Percentiles rank a stretch among this genome's conserved stretches.
These are phyloP conservation scores for Clarias laeviceps DNA, from an alignment of 2,797 vertebrate genomes.

Conservation along the genomic window DNA sequence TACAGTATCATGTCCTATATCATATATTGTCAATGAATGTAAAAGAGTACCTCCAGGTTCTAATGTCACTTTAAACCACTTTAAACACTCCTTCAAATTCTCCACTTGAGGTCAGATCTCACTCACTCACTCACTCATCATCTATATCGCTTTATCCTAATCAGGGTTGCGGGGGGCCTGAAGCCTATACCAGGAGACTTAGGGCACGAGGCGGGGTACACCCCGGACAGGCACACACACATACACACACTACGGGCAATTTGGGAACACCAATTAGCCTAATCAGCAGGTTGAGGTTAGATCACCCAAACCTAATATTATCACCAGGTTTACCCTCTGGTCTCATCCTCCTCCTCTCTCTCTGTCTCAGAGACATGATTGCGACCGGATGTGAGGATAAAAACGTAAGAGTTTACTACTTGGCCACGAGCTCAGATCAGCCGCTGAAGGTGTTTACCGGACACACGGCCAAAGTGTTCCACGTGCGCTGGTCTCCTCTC, in stretches of 20 bases:
- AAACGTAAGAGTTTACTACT: constrained; percentile 92
- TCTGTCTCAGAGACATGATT: constrained; percentile 89
- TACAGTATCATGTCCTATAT: no score
- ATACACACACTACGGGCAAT: no score
- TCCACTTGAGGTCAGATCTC: not conserved
- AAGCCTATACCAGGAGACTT: no score
- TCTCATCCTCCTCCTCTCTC: not conserved
- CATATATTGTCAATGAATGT: no score
- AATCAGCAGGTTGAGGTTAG: not conserved
- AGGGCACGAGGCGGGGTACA: no score
- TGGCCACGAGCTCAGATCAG: constrained; percentile 95
- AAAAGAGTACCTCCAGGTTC: not conserved
- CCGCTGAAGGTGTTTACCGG: constrained; percentile 93
- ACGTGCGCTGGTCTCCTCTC: constrained; percentile 95
- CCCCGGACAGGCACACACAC: no score
- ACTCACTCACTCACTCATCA: no score
- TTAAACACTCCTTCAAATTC: not conserved
- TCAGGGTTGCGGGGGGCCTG: no score
- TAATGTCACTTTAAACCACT: not conserved
- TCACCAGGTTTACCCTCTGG: not conserved
- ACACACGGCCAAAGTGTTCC: constrained; percentile 93
- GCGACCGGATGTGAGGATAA: constrained; percentile 97
- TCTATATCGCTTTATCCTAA: no score
- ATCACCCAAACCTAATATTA: not conserved
- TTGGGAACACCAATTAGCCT: no score